Percentiles rank a stretch among this genome's conserved stretches.
Conservation (phyloP, 1,140 invertebrate genomes). For the Formica selysi region DNA sequence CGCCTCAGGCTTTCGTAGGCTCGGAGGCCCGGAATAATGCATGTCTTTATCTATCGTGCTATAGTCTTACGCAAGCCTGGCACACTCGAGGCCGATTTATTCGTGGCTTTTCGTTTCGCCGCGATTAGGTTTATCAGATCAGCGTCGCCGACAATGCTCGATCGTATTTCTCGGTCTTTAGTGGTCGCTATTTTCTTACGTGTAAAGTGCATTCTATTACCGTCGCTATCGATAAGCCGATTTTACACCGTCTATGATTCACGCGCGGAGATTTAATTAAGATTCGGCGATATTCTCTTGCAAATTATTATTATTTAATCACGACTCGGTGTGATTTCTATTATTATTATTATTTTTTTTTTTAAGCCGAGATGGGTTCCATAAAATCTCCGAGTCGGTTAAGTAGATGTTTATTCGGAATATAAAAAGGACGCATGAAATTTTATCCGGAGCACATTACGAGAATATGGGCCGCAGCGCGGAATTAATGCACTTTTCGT, state of each 20-base stretch:
- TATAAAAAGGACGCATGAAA: not conserved
- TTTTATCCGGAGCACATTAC: not conserved
- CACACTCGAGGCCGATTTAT: conserved; percentile 45
- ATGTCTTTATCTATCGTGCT: conserved; percentile 52
- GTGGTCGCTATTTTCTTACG: conserved; percentile 27
- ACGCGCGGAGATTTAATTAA: conserved; percentile 34
- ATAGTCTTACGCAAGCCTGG: conserved; percentile 39
- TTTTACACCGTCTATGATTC: conserved; percentile 13
- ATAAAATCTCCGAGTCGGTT: not conserved
- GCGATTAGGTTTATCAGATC: conserved; percentile 58
- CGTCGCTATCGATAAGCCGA: conserved; percentile 20
- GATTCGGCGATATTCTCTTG: not conserved
- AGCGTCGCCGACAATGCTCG: conserved; percentile 22
- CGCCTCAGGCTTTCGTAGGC: conserved; percentile 15
- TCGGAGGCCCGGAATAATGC: conserved; percentile 45
- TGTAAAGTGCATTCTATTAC: conserved; percentile 40
- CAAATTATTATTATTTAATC: not conserved
- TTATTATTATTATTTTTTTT: not conserved
- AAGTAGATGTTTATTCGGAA: not conserved
- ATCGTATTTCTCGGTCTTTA: conserved; percentile 57
- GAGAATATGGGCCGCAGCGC: not conserved
- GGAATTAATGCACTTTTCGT: not conserved
- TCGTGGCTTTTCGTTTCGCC: conserved; percentile 54
- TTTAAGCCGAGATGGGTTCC: not conserved
- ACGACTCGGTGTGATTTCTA: not conserved